Conservation (phyloP, 2,113 vertebrate species). For the Mus pahari region DNA sequence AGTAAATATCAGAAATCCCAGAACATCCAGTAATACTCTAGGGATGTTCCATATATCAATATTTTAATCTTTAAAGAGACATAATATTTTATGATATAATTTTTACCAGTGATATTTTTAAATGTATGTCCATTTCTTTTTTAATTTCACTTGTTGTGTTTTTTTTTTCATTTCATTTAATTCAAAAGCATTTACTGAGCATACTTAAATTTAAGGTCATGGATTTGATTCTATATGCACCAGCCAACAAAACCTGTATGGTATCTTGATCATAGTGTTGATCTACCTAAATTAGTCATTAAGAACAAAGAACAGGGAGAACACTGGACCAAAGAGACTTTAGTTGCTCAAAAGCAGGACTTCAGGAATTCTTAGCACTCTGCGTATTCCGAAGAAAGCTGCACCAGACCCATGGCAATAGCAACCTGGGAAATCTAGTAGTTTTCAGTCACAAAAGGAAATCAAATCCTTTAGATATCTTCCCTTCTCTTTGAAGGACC, state of each 20-base stretch:
- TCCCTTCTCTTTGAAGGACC: neutral
- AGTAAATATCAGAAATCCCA: neutral
- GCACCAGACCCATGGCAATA: neutral
- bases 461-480: neutral
- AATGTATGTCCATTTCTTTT: neutral
- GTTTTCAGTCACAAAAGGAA: neutral
- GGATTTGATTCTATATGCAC: neutral
- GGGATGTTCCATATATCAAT: neutral
- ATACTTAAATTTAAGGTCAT: neutral
- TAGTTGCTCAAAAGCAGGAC: neutral
- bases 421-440: neutral
- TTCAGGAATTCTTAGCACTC: neutral
- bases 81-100: neutral
- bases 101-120: neutral
- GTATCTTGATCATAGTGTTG: neutral
- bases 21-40: neutral
- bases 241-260: neutral
- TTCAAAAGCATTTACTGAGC: neutral
- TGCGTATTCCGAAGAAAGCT: neutral
- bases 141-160: neutral
- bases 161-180: neutral
- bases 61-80: neutral
- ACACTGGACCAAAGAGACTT: neutral
- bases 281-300: neutral
- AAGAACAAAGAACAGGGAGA: neutral